A percentile compares a stretch with the other conserved stretches of the same genome.
Evolutionary conservation across 2,797 vertebrate species (phyloP).

Genomic region (Sebastes steindachneri): DNA sequence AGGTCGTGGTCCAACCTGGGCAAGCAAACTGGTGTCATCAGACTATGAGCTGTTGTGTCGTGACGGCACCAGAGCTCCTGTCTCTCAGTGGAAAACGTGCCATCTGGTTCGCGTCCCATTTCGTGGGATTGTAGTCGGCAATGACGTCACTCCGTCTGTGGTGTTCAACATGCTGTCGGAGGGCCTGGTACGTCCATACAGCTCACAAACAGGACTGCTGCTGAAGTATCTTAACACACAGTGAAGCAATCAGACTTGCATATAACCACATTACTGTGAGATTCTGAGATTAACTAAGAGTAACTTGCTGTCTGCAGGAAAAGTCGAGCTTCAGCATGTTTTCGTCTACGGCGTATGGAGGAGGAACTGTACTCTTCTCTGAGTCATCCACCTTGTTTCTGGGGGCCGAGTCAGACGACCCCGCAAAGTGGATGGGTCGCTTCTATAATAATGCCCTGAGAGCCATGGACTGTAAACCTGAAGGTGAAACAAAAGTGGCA

Average conservation of each 20-base stretch:
- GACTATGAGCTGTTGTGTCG: conserved; percentile 91
- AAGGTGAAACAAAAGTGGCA: conserved; percentile 73
- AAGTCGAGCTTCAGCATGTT: conserved; percentile 88
- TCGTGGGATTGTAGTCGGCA: conserved; percentile 85
- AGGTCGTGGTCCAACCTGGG: conserved; percentile 84
- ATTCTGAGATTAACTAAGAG: not conserved
- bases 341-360: conserved; percentile 79
- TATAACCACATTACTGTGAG: not conserved
- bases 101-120: conserved; percentile 89
- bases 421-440: conserved; percentile 87
- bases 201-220: not conserved
- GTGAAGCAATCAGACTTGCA: not conserved
- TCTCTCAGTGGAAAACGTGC: conserved; percentile 85
- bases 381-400: conserved; percentile 82
- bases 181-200: conserved; percentile 84
- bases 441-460: conserved; percentile 84
- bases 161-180: conserved; percentile 87
- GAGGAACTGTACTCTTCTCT: conserved; percentile 89
- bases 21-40: conserved; percentile 60
- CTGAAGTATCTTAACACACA: not conserved
- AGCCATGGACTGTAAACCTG: conserved; percentile 87
- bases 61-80: conserved; percentile 81
- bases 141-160: conserved; percentile 71
- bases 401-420: conserved; percentile 74
- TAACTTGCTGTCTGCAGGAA: conserved; percentile 39